Conservation (phyloP, 2,113 vertebrate species). For the Astur gentilis region DNA sequence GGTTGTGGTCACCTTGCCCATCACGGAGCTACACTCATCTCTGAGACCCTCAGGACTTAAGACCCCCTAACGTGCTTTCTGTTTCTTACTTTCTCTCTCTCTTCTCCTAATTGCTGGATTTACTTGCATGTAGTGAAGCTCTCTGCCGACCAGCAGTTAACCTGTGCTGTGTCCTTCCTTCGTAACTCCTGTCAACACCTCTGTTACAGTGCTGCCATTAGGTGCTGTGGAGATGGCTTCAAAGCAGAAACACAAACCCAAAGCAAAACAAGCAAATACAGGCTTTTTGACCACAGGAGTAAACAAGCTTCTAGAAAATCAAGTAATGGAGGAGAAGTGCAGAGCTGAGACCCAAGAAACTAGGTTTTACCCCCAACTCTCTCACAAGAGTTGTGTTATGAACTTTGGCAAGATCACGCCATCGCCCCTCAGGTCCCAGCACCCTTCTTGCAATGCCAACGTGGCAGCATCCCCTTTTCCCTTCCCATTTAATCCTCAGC, state of each 20-base stretch:
- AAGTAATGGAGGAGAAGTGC: neutral
- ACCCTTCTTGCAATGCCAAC: neutral
- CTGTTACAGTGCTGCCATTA: neutral
- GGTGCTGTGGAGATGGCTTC: neutral
- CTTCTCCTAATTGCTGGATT: neutral
- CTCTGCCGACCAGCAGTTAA: neutral
- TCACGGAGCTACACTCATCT: rapidly evolving
- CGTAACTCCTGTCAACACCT: neutral
- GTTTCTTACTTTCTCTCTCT: neutral
- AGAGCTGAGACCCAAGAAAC: neutral
- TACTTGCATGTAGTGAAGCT: neutral
- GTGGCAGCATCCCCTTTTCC: neutral
- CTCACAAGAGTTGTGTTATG: rapidly evolving
- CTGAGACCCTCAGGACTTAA: neutral
- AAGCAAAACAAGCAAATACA: neutral
- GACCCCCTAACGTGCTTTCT: neutral
- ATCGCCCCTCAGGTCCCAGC: neutral
- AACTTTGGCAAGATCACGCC: neutral
- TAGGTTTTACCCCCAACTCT: neutral
- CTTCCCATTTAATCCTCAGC: neutral
- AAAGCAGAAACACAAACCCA: neutral
- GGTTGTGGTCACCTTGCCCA: neutral
- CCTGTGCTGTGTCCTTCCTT: neutral
- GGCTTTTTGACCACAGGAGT: neutral
- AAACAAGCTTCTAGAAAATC: neutral